Conservation (phyloP, 2,113 vertebrate genomes). For the Mus pahari region DNA sequence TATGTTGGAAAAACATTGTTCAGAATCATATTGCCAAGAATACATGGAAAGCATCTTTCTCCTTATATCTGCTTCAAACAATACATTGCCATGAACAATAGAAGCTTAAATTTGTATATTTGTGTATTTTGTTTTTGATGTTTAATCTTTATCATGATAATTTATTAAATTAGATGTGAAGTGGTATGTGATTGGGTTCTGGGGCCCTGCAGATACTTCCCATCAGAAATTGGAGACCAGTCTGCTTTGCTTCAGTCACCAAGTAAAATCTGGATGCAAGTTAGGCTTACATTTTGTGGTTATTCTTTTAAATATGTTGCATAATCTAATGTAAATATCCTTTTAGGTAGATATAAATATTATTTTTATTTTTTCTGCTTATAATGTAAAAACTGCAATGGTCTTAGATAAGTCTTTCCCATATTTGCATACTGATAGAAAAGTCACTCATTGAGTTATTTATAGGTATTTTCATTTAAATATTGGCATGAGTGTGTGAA, state of each 20-base stretch:
- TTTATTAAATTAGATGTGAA: background rate
- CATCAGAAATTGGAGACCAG: conserved; percentile 30
- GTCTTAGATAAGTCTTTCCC: conserved; percentile 9
- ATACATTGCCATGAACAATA: background rate
- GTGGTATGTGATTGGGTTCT: conserved; percentile 3
- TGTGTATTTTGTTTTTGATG: conserved; percentile 17
- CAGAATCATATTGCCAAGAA: conserved; percentile 19
- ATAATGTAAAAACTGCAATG: conserved; percentile 48
- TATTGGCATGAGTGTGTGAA: background rate
- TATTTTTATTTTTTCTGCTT: conserved; percentile 47
- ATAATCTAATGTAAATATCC: conserved; percentile 34
- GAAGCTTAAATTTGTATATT: background rate
- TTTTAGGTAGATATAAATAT: conserved; percentile 31
- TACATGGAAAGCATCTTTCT: conserved; percentile 33
- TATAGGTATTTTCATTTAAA: conserved; percentile 28
- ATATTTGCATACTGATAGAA: conserved; percentile 19
- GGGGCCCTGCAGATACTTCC: conserved; percentile 1
- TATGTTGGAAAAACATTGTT: background rate
- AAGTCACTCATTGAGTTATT: conserved; percentile 23
- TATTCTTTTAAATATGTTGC: conserved; percentile 44
- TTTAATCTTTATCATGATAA: background rate
- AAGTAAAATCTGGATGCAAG: conserved; percentile 65
- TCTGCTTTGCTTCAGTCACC: conserved; percentile 40
- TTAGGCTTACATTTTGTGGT: conserved; percentile 47
- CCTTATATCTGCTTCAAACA: background rate